Evolutionary conservation across 1,140 invertebrate genomes (phyloP).

Genomic region (Diuraphis noxia): DNA sequence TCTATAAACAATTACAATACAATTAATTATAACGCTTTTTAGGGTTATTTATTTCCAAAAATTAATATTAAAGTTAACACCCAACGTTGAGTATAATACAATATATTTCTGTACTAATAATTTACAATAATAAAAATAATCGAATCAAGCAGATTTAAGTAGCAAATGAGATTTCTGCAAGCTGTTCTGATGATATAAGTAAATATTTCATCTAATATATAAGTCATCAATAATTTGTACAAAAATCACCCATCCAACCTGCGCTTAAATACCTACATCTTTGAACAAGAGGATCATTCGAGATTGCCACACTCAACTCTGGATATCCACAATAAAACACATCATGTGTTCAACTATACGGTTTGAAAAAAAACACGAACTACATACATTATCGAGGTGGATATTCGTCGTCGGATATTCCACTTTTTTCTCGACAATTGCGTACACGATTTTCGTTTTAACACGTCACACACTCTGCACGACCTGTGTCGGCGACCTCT

Average conservation of each 20-base stretch:
- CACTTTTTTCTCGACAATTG: background rate
- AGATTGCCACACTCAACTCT: background rate
- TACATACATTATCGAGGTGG: background rate
- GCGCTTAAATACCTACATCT: background rate
- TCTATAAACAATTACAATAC: background rate
- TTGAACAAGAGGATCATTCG: background rate
- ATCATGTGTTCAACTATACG: background rate
- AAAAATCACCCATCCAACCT: background rate
- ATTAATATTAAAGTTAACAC: background rate
- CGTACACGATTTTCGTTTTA: constrained; percentile 46
- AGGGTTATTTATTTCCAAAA: background rate
- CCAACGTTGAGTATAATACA: background rate
- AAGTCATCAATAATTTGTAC: background rate
- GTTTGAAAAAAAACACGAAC: constrained; percentile 19
- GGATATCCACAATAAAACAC: background rate
- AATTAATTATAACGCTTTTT: background rate
- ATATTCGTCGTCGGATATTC: background rate
- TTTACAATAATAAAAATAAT: background rate
- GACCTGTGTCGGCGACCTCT: background rate
- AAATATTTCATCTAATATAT: background rate
- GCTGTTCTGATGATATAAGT: background rate
- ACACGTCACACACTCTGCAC: background rate
- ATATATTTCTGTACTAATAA: background rate
- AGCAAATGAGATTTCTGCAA: background rate
- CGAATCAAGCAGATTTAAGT: background rate